Base-by-base conservation (phyloP, 1,140 invertebrate genomes). In the Anastrepha obliqua region DNA sequence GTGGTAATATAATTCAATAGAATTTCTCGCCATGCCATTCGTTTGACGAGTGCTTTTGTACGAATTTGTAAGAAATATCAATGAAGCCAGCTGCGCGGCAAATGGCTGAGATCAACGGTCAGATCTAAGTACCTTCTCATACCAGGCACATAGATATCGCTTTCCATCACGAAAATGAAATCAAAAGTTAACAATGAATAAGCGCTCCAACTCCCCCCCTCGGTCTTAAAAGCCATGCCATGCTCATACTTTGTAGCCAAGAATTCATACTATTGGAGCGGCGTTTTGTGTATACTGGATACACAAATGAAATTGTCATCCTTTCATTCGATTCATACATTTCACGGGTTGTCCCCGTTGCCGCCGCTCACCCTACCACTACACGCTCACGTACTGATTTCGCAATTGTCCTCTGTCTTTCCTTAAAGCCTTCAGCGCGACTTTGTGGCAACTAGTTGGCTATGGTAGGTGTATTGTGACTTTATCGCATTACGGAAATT, bases 401-500 rank as follows among this genome's bases (percentile, higher is more conserved):
- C n/a, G 74, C 47, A 17, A 55, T 81, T 81, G 47, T 11, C 47
- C 47, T 55, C 4, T 9, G 20, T 9, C 6, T 15, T 6, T 17
- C 47, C 7, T n/a, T 11, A n/a, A 78, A 78, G 74, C 20, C 47
- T 29, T 17, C 44, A 20, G 13, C 15, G 60, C 60, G 5, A 17
- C 60, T 8, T 55, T 55, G 51, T 55, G 11, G 51, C 51, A 55
- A 55, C 39, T n/a, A 44, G 74, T 81, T 81, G 74, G 60, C 74
- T 9, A 55, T 20, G 2, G 47, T 81, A n/a, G 3, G 42, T n/a
- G 70, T 74, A 74, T 55, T 55, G 47, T 55, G 47, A 81, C 74
- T 81, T 58, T 81, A 81, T 81, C 74, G 74, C 74, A 81, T 81
- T 81, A 81, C 74, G 74, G 74, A 81, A 81, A 81, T 55, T 81